Evolutionary conservation across 2,888 invertebrate species (phyloP).

Genomic region (Dynastes hyllus): DNA sequence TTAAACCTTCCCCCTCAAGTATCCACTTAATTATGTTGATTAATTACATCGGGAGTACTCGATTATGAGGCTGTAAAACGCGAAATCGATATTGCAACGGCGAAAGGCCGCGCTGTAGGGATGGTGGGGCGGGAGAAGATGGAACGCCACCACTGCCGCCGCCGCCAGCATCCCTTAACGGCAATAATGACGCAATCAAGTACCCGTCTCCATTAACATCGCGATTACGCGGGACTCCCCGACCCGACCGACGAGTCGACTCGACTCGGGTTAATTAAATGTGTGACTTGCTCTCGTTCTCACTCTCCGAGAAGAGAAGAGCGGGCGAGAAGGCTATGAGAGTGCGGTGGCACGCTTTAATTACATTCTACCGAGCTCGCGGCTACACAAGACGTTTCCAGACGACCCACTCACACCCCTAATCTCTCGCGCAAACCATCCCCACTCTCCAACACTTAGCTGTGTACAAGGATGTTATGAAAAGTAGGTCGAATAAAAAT

Average conservation of each 20-base stretch:
- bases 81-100: too few species aligned
- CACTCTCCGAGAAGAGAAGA: conserved; percentile 55
- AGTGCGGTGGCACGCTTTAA: conserved; percentile 62
- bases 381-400: conserved; percentile 65
- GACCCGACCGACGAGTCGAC: conserved; percentile 35
- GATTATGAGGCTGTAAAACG: too few species aligned
- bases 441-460: background rate
- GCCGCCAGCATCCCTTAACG: conserved; percentile 2
- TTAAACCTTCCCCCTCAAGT: too few species aligned
- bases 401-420: conserved; percentile 52
- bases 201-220: conserved; percentile 70
- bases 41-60: too few species aligned
- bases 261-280: conserved; percentile 70
- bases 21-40: too few species aligned
- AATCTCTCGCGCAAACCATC: conserved; percentile 43
- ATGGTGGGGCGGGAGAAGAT: background rate
- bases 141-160: background rate
- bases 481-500: too few species aligned
- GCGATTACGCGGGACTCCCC: conserved; percentile 65
- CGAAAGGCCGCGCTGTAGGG: background rate
- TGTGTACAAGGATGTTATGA: too few species aligned
- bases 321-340: conserved; percentile 57
- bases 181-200: conserved; percentile 65
- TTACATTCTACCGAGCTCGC: conserved; percentile 67
- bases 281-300: conserved; percentile 66